A percentile compares a stretch with the other conserved stretches of the same genome.
Evolutionary conservation across 35 echinoderm and acorn worm genomes (phyloP).

Genomic region (Heliocidaris erythrogramma): DNA sequence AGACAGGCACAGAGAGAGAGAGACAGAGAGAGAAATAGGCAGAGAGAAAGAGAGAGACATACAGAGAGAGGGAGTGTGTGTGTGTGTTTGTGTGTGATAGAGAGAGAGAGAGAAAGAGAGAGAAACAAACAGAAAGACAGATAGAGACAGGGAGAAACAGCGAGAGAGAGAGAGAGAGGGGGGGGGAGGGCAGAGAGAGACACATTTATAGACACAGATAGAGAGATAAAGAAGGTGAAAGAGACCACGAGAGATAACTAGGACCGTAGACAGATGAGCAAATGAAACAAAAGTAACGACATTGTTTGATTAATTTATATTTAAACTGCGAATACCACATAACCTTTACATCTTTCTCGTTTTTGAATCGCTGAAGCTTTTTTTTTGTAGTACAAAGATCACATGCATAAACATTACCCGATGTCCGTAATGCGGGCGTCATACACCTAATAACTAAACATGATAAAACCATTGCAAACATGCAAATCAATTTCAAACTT

Average conservation of each 20-base stretch:
- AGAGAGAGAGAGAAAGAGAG: neutral
- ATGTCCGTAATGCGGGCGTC: too few species aligned
- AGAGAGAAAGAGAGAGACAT: neutral
- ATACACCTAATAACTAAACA: too few species aligned
- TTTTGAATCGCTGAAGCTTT: too few species aligned
- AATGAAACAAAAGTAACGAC: neutral
- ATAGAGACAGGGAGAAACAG: neutral
- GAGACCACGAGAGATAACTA: neutral
- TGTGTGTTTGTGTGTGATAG: neutral
- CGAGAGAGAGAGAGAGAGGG: neutral
- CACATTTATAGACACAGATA: neutral
- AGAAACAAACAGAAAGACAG: neutral
- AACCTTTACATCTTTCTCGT: too few species aligned
- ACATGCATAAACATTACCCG: too few species aligned
- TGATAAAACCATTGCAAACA: too few species aligned
- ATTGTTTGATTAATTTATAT: too few species aligned
- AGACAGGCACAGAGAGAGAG: neutral
- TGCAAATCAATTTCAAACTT: too few species aligned
- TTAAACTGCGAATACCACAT: too few species aligned
- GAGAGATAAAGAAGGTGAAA: neutral
- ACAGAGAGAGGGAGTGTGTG: neutral
- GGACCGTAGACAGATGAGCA: neutral
- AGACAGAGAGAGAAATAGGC: neutral
- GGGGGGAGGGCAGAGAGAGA: neutral
- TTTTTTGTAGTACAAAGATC: too few species aligned